phyloP scores from a whole-genome alignment of 1,140 invertebrate genomes.

The Drosophila ohnishii region DNA sequence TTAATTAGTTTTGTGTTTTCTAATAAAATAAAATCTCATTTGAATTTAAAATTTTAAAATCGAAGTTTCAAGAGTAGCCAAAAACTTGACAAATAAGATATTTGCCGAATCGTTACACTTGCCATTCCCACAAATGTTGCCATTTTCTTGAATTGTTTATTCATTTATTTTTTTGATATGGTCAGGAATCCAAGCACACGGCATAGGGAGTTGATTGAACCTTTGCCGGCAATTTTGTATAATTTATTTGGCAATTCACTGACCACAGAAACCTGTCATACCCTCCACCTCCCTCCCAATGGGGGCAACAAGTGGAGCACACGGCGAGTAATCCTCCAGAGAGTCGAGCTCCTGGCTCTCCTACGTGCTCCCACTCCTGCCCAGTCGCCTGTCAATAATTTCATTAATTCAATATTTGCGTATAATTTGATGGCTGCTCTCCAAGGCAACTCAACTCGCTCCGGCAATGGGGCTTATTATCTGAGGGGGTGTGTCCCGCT shows the following conservation, averaged over 20 bases:
- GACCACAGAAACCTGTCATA: slow-evolving; percentile 55
- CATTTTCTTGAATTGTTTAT: slow-evolving; percentile 2
- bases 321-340: slow-evolving; percentile 3
- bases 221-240: slow-evolving; percentile 54
- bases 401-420: slow-evolving; percentile 73
- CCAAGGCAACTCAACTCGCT: slow-evolving; percentile 24
- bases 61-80: too few relatives aligned
- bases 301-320: slow-evolving; percentile 33
- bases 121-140: too few relatives aligned
- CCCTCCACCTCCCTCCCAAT: slow-evolving; percentile 7
- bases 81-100: too few relatives aligned
- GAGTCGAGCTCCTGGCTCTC: background rate
- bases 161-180: background rate
- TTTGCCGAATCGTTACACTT: too few relatives aligned
- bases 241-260: slow-evolving; percentile 75
- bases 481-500: slow-evolving; percentile 28
- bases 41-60: too few relatives aligned
- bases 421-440: slow-evolving; percentile 66
- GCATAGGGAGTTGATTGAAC: slow-evolving; percentile 33
- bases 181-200: background rate
- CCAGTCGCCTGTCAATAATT: slow-evolving; percentile 72
- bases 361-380: slow-evolving; percentile 5
- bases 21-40: too few relatives aligned
- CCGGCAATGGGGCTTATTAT: slow-evolving; percentile 56
- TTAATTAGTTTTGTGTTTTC: too few relatives aligned